Evolutionary conservation across 2,888 invertebrate genomes (phyloP), one percentile per base, ranked within the genome.

Genomic region (Dryococelus australis): DNA sequence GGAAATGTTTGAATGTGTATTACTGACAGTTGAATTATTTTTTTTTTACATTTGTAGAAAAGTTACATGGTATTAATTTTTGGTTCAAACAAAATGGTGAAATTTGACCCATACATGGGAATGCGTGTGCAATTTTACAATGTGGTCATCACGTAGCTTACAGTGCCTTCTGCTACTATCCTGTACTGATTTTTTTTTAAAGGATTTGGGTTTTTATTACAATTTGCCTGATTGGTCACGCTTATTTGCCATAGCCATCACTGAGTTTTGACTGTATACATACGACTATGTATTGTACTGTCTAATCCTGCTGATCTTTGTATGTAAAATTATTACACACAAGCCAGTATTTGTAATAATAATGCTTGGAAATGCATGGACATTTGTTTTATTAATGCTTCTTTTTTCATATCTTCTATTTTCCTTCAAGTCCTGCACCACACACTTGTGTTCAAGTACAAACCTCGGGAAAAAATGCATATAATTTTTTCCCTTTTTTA

Each of bases 291-390:
- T 93, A 93, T 91, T 93, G 93, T 93, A 93, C 91, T 91, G 92
- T 93, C 93, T 93, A 93, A 93, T 93, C 92, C 92, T 92, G 92
- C 93, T 93, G 90, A 90, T 90, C 89, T 90, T 90, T 90, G 93
- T 93, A 93, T 93, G 93, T 93, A 93, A 93, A 91, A 90, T 90
- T 89, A 93, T 92, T 93, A 93, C 87, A 88, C 88, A 90, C 92
- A 92, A 95, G 95, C 96, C 96, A 96, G 95, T 94, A 94, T 94
- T 94, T 94, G 94, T 96, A 96, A 96, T 96, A 96, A 96, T 96
- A 96, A 96, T 96, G 96, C 96, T 96, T 96, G 94, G 94, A 95
- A 94, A 95, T 96, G 96, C 96, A 96, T 96, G 96, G 95, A 95
- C 95, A 96, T 96, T 96, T 96, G 96, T 96, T 96, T 96, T 94